Evolutionary conservation across 2,113 vertebrate species (phyloP), one percentile per base, ranked within the genome.

Genomic region (Macroglossus sobrinus): DNA sequence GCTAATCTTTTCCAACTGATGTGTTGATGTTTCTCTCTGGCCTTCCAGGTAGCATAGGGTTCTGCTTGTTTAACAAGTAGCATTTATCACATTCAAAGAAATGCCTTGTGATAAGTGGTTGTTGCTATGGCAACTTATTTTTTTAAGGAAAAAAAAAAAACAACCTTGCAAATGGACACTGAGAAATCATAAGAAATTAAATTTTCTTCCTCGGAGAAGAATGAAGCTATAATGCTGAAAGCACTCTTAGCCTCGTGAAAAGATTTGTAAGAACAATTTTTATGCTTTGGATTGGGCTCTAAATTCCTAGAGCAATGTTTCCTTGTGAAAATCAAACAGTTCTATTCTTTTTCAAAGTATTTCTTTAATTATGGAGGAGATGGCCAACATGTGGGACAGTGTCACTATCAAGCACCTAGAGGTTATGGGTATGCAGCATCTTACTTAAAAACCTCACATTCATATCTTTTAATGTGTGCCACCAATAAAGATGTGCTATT

Each of bases 51-150:
- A 47, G 33, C 72, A 33, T 30, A 18, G 14, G 59, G 55, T 40
- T 84, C 45, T 94, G n/a, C 87, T 95, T 76, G 55, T 94, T 89
- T 96, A 96, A 64, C 22, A 84, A 80, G 47, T 38, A 91, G 66
- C 81, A 89, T 96, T 74, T 95, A 22, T 86, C 68, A 97, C 40
- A 47, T 87, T 97, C 4, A 57, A 59, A 38, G 91, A 76, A 95
- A 84, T 35, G 66, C 75, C 18, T 61, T 84, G 38, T 76, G 75
- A 84, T 86, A n/a, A 72, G 63, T 68, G 50, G 72, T 59, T 76
- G 92, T 89, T 97, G 79, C 92, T 95, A 76, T 94, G 94, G 95
- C 71, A 94, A 61, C 96, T 97, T 63, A 95, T 95, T 33, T 89
- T 95, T 75, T 50, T 89, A 45, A 50, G 2, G 13, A 6, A 78